phyloP scores from a whole-genome alignment of 2,888 invertebrate species.

The Oscheius sp. region DNA sequence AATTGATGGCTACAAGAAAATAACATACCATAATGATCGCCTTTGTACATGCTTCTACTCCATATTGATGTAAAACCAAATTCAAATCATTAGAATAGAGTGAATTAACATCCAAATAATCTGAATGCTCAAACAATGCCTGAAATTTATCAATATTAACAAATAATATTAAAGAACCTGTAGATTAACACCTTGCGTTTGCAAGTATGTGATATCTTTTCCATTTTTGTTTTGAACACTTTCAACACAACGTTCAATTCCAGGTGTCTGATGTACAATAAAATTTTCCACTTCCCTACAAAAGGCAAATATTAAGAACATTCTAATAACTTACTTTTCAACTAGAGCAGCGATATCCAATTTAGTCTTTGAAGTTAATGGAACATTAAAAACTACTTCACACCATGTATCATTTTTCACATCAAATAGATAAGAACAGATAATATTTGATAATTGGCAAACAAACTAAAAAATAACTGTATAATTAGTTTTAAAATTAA shows the following conservation, averaged over 20 bases:
- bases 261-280: slow-evolving; percentile 81
- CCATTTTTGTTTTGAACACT: slow-evolving; percentile 76
- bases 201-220: slow-evolving; percentile 78
- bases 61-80: slow-evolving; percentile 85
- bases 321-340: slow-evolving; percentile 70
- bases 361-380: slow-evolving; percentile 77
- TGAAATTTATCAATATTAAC: slow-evolving; percentile 68
- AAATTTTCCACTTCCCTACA: slow-evolving; percentile 78
- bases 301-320: slow-evolving; percentile 16
- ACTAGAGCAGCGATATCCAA: slow-evolving; percentile 84
- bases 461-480: not conserved
- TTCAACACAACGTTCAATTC: slow-evolving; percentile 87
- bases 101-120: slow-evolving; percentile 80
- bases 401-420: slow-evolving; percentile 85
- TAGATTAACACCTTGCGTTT: slow-evolving; percentile 95
- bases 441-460: slow-evolving; percentile 51
- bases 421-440: slow-evolving; percentile 83
- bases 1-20: no score
- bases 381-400: slow-evolving; percentile 81
- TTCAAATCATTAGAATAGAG: slow-evolving; percentile 92
- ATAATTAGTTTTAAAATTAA: slow-evolving; percentile 46
- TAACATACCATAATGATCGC: slow-evolving; percentile 83
- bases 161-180: slow-evolving; percentile 72
- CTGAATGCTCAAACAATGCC: slow-evolving; percentile 87
- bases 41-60: slow-evolving; percentile 93